Evolutionary conservation across 2,888 invertebrate genomes (phyloP).

Genomic region (Tiliacea aurago): DNA sequence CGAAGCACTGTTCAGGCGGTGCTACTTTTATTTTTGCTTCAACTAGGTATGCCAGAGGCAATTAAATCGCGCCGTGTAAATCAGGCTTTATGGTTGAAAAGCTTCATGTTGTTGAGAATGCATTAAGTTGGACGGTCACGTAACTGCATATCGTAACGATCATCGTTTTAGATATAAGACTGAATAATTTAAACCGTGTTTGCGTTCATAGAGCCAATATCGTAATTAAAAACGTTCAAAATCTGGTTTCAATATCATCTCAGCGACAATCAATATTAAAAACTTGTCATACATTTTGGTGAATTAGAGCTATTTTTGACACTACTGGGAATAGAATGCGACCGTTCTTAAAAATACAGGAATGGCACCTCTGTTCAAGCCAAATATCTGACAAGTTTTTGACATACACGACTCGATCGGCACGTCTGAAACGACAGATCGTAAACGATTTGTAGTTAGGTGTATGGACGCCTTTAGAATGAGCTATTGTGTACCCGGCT

Average conservation of each 20-base stretch:
- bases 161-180: neutral
- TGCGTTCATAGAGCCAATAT: neutral
- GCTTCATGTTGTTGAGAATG: neutral
- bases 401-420: neutral
- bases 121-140: neutral
- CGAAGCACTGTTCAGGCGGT: neutral
- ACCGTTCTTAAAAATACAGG: too few relatives aligned
- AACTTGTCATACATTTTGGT: too few relatives aligned
- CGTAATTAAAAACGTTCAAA: too few relatives aligned
- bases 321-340: neutral
- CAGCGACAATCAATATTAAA: neutral
- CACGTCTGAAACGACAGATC: neutral
- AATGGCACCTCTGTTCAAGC: neutral
- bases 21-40: neutral
- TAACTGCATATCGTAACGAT: constrained; percentile 4
- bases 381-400: neutral
- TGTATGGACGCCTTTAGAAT: constrained; percentile 17
- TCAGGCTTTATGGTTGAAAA: neutral
- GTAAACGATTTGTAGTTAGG: constrained; percentile 32
- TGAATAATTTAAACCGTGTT: neutral
- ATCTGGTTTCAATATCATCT: neutral
- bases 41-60: neutral
- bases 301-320: neutral
- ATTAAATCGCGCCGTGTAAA: neutral
- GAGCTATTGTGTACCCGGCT: constrained; percentile 24